A percentile compares a stretch with the other conserved stretches of the same genome.
Conservation (phyloP, 2,113 vertebrate genomes). For the Rostratula benghalensis region DNA sequence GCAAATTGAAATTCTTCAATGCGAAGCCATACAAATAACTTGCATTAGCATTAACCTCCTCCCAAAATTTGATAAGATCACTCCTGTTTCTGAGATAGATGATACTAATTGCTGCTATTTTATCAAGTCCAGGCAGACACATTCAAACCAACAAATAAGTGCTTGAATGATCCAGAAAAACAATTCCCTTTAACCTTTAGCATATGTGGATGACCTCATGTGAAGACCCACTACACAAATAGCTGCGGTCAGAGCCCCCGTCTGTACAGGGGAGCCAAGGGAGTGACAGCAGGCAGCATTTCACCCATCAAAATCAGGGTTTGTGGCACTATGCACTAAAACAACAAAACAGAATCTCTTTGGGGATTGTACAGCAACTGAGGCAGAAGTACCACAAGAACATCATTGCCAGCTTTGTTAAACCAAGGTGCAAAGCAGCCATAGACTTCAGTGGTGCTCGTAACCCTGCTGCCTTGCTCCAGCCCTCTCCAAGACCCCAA, state of each 20-base stretch:
- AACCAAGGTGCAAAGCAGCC: background rate
- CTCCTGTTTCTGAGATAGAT: slow-evolving; percentile 54
- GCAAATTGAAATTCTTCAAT: slow-evolving; percentile 77
- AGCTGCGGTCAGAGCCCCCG: background rate
- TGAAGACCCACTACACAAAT: background rate
- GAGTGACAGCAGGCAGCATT: background rate
- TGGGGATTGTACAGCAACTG: background rate
- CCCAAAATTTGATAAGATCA: slow-evolving; percentile 51
- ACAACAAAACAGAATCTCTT: background rate
- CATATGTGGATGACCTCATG: background rate
- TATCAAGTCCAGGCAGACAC: slow-evolving; percentile 21
- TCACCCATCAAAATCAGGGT: background rate
- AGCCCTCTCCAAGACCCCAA: background rate
- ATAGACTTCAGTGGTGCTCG: background rate
- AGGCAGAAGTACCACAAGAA: background rate
- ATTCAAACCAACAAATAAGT: slow-evolving; percentile 5
- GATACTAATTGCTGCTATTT: slow-evolving; percentile 50
- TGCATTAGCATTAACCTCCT: slow-evolving; percentile 61
- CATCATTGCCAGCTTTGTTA: background rate
- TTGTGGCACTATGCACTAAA: background rate
- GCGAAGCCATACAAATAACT: slow-evolving; percentile 72
- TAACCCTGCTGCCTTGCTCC: background rate
- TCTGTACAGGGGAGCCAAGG: background rate
- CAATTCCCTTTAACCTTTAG: background rate
- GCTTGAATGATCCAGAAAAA: background rate